Evolutionary conservation across 2,888 invertebrate genomes (phyloP), one percentile per base, ranked within the genome.

Genomic region (Trachelus iudaicus): DNA sequence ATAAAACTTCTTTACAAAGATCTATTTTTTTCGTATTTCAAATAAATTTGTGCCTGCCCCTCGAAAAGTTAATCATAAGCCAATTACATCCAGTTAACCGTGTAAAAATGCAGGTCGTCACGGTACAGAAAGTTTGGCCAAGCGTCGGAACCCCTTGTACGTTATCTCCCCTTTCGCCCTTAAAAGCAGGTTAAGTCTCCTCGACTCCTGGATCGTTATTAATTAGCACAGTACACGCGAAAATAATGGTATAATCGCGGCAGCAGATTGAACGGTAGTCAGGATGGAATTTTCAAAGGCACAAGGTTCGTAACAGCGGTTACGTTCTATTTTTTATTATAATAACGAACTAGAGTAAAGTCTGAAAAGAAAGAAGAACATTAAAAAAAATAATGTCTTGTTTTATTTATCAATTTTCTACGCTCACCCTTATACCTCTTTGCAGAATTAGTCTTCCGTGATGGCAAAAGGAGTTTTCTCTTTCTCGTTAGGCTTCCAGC

Each of bases 391-490:
- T 15, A 23, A 56, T 40, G 15, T 15, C 23, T 23, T 23, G 56
- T 56, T 56, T 6, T 56, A 56, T 56, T 56, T 56, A 23, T 9
- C 56, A 15, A 56, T 23, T 56, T 56, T 56, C 9, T 2, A 23
- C 23, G 15, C 6, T 56, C 56, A 4, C 56, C 56, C 56, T 56
- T 56, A 56, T 23, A 23, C 15, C 56, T 56, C 56, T 56, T 23
- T 23, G 56, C 56, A 23, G 23, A 56, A 23, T 56, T 69, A 73
- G 77, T 80, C 69, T 80, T 73, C 80, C 75, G 33, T 69, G n/a
- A 74, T 37, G 75, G 75, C 69, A 78, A 78, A 81, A 80, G 80
- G 80, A 80, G 37, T 69, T 37, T 69, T 37, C 73, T 69, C 68
- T n/a, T 31, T 73, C 76, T 75, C 75, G 56, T 15, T 15, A 56